Evolutionary conservation across 2,797 vertebrate species (phyloP).

Genomic region (Sorex maritimensis): DNA sequence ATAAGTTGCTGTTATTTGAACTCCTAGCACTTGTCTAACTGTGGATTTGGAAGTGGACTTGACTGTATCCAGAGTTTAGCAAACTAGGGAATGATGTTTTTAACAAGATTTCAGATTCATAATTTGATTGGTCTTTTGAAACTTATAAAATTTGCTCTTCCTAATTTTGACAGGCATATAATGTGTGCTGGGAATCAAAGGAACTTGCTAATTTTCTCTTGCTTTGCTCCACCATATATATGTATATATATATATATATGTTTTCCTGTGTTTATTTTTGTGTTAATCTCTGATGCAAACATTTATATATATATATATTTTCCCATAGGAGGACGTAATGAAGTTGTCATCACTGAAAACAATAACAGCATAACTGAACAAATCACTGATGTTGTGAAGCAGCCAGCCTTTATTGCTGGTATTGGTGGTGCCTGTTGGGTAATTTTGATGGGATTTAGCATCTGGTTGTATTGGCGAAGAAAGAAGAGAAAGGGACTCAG

Average conservation of each 20-base stretch:
- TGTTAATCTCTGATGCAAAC: constrained; percentile 3
- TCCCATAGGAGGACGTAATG: constrained; percentile 95
- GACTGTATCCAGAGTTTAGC: background rate
- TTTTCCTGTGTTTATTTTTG: background rate
- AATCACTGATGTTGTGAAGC: constrained; percentile 99
- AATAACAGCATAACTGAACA: constrained; percentile 99
- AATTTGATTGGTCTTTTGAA: constrained; percentile 46
- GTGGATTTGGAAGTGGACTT: constrained; percentile 1
- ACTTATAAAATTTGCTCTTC: background rate
- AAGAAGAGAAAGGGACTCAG: constrained; percentile 99
- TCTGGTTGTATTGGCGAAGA: constrained; percentile 99
- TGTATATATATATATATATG: rapidly evolving
- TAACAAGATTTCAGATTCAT: background rate
- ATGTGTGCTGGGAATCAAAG: background rate
- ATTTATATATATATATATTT: constrained; percentile 13
- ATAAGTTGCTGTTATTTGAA: constrained; percentile 27
- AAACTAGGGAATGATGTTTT: background rate
- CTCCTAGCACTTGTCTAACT: background rate
- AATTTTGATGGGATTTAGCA: constrained; percentile 99
- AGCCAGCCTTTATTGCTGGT: constrained; percentile 99
- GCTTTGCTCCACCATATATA: background rate
- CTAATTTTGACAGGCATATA: background rate
- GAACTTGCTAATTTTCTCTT: background rate
- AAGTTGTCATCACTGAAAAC: constrained; percentile 98
- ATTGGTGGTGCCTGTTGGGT: constrained; percentile 99